Evolutionary conservation across 2,888 invertebrate genomes (phyloP), one percentile per base, ranked within the genome.

Genomic region (Patella caerulea): DNA sequence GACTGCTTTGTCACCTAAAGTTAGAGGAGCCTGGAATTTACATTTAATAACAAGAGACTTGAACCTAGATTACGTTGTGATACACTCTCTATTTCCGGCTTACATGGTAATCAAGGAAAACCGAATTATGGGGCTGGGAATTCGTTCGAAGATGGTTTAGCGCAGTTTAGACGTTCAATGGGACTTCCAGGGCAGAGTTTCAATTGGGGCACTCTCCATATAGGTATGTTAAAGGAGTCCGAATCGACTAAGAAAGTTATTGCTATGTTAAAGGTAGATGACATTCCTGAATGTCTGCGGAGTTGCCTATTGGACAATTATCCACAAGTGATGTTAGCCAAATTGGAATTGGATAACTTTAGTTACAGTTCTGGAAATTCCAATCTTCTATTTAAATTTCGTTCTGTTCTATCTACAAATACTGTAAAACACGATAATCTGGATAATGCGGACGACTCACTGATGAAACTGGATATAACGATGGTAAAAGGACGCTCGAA

Each of bases 121-220:
- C 75, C 84, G 7, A 86, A 84, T 75, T 87, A 88, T 76, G 87
- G 86, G 2, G 86, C 87, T 15, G 87, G 82, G 12, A 88, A 88
- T 69, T 81, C 84, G 2, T 88, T 88, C 73, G 78, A 85, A 76
- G 88, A 88, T 74, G 76, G 85, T 1, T 73, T 88, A 19, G 85
- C 85, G 3, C 79, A 82, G 70, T 86, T 83, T 77, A 82, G 88
- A 15, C 78, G 84, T n/a, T 65, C 75, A 14, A 70, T 78, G 19
- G 85, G 84, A 5, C 75, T 85, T 2, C 59, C 84, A 2, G 87
- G 81, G 2, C 86, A 87, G 78, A 79, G 80, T 34, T 86, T 88
- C 17, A 86, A 87, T 73, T 88, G 88, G 88, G 85, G 86, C 15
- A 78, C 85, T 1, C 59, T 87, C 45, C 78, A 77, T 55, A 73